Percentiles rank a stretch among this genome's conserved stretches.
These are phyloP conservation scores for Prionchulus punctatus DNA, from an alignment of 2,888 invertebrate species.

Conservation along the genomic window DNA sequence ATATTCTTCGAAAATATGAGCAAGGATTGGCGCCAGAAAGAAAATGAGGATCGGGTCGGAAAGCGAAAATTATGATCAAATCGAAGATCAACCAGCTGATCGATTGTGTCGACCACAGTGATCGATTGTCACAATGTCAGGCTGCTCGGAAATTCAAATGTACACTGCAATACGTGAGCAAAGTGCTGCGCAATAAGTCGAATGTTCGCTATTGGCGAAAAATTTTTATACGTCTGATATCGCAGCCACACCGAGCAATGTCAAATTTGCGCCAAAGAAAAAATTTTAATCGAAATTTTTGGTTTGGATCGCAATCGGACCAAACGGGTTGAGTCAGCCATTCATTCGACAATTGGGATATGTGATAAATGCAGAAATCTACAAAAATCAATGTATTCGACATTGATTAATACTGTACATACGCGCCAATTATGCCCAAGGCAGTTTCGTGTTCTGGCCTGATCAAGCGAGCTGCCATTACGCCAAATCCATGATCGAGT, in stretches of 20 bases:
- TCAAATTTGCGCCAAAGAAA: constrained; percentile 1
- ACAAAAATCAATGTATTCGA: constrained; percentile 7
- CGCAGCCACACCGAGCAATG: not conserved
- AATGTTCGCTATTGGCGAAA: not conserved
- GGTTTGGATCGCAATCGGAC: not conserved
- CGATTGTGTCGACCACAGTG: constrained; percentile 1
- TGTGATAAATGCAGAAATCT: constrained; percentile 6
- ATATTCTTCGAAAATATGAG: constrained; percentile 4
- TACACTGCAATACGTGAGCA: too few species aligned
- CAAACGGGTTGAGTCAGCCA: not conserved
- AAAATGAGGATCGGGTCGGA: constrained; percentile 4
- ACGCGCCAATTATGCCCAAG: constrained; percentile 7
- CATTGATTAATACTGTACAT: constrained; percentile 9
- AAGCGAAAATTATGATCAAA: not conserved
- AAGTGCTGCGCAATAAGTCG: too few species aligned
- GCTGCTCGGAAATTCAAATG: not conserved
- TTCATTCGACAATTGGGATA: constrained; percentile 6
- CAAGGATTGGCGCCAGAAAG: not conserved
- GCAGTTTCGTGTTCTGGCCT: not conserved
- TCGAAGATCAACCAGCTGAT: constrained; percentile 2
- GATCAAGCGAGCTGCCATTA: not conserved
- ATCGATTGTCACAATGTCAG: not conserved
- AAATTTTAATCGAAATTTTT: not conserved
- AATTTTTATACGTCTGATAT: not conserved
- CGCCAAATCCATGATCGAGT: not conserved